Percentiles rank a stretch among this genome's conserved stretches.
Evolutionary conservation across 2,797 vertebrate genomes (phyloP).

Genomic region (Cichlasoma orientale): DNA sequence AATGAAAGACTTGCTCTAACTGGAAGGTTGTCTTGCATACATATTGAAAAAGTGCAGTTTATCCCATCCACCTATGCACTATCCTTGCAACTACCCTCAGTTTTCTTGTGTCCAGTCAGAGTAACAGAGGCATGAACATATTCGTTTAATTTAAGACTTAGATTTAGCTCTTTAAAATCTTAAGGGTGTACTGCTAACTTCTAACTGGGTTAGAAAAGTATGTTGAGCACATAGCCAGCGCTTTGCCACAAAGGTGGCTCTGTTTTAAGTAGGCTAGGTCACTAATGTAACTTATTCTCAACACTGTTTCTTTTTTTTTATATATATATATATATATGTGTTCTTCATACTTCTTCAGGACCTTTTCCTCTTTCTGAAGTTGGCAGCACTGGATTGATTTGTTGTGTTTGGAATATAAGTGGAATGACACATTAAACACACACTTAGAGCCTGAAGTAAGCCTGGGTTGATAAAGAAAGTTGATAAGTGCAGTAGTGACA

Average conservation of each 20-base stretch:
- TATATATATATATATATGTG: too few species aligned
- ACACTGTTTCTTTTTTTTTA: too few species aligned
- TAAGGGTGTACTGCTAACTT: too few species aligned
- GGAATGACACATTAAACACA: too few species aligned
- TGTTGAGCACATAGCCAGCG: too few species aligned
- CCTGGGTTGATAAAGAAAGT: too few species aligned
- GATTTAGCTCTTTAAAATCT: too few species aligned
- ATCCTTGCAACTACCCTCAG: background rate
- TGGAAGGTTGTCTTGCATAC: background rate
- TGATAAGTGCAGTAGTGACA: too few species aligned
- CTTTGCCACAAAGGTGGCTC: too few species aligned
- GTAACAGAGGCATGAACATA: background rate
- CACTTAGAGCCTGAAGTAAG: too few species aligned
- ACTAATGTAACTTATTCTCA: too few species aligned
- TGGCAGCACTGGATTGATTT: background rate
- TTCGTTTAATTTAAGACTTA: background rate
- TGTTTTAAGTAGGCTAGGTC: too few species aligned
- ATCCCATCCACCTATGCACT: background rate
- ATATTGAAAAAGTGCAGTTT: rapidly evolving
- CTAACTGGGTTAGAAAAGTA: background rate
- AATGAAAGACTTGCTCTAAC: background rate
- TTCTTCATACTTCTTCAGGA: background rate
- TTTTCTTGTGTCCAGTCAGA: background rate
- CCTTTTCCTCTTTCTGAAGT: background rate
- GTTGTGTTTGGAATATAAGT: background rate